Conservation (phyloP, 2,888 invertebrate genomes). For the Megalurothrips usitatus region DNA sequence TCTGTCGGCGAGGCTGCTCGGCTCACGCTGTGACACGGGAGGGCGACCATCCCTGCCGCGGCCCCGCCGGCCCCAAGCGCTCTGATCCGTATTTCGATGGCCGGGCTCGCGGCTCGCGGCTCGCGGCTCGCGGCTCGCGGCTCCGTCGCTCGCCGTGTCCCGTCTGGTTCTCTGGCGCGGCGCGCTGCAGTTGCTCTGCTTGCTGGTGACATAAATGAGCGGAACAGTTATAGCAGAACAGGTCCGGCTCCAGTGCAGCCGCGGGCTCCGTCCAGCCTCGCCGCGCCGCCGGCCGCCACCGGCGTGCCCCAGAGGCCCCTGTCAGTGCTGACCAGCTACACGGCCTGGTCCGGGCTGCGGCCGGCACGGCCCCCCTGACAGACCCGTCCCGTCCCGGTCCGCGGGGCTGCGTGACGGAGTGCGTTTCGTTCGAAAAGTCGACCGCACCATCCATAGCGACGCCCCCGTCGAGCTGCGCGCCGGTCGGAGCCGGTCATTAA, state of each 20-base stretch:
- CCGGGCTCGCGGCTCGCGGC: neutral
- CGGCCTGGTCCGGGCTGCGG: neutral
- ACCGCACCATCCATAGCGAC: too few relatives aligned
- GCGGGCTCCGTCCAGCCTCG: neutral
- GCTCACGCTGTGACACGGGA: too few relatives aligned
- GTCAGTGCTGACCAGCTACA: neutral
- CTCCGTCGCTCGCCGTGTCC: neutral
- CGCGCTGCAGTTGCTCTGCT: neutral
- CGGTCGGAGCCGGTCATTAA: neutral
- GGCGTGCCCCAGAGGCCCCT: neutral
- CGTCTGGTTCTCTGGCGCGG: neutral
- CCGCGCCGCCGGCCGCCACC: neutral
- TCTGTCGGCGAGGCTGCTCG: too few relatives aligned
- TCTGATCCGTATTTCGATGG: neutral
- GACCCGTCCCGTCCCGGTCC: neutral
- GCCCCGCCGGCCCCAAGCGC: too few relatives aligned
- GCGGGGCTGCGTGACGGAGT: neutral
- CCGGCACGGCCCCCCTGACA: neutral
- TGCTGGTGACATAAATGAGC: slow-evolving; percentile 24
- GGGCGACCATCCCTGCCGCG: too few relatives aligned
- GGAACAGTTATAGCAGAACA: slow-evolving; percentile 25
- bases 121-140: neutral
- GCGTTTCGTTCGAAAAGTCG: too few relatives aligned
- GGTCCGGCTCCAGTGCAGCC: neutral
- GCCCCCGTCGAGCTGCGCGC: too few relatives aligned